phyloP scores from a whole-genome alignment of 2,888 invertebrate genomes.

The Apodemia mormo region DNA sequence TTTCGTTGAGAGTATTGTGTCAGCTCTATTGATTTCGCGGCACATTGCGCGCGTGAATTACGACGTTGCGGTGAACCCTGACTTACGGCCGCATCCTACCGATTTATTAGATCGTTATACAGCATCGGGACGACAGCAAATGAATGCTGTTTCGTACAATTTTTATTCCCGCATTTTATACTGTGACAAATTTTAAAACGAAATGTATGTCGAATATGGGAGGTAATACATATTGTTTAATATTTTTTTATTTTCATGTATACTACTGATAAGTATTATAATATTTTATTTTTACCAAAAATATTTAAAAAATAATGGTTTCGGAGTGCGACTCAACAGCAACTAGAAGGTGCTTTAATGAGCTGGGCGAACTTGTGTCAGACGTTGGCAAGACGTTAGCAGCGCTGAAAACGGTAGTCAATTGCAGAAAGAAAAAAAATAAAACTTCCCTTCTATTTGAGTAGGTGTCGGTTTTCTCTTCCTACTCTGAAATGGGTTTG shows the following conservation, averaged over 20 bases:
- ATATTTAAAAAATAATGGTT: too few species aligned
- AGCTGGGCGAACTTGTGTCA: too few species aligned
- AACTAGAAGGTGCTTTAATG: too few species aligned
- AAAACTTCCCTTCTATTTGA: too few species aligned
- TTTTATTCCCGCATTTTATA: conserved; percentile 59
- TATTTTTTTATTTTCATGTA: neutral
- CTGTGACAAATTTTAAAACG: conserved; percentile 60
- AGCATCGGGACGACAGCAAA: conserved; percentile 56
- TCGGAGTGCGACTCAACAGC: too few species aligned
- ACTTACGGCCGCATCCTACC: conserved; percentile 62
- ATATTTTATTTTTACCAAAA: too few species aligned
- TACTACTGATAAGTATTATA: too few species aligned
- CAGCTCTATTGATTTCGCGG: conserved; percentile 77
- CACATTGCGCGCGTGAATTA: conserved; percentile 73
- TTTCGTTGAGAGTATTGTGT: conserved; percentile 27
- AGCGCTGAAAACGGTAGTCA: too few species aligned
- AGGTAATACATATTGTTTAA: conserved; percentile 42
- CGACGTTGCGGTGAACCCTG: conserved; percentile 64
- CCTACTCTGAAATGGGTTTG: too few species aligned
- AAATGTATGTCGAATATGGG: conserved; percentile 45
- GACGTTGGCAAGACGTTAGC: too few species aligned
- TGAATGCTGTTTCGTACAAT: conserved; percentile 55
- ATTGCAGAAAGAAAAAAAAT: too few species aligned
- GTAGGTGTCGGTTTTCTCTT: too few species aligned
- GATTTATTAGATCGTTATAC: conserved; percentile 76